phyloP scores from a whole-genome alignment of 2,888 invertebrate species.

The Drepanosiphum platanoidis region DNA sequence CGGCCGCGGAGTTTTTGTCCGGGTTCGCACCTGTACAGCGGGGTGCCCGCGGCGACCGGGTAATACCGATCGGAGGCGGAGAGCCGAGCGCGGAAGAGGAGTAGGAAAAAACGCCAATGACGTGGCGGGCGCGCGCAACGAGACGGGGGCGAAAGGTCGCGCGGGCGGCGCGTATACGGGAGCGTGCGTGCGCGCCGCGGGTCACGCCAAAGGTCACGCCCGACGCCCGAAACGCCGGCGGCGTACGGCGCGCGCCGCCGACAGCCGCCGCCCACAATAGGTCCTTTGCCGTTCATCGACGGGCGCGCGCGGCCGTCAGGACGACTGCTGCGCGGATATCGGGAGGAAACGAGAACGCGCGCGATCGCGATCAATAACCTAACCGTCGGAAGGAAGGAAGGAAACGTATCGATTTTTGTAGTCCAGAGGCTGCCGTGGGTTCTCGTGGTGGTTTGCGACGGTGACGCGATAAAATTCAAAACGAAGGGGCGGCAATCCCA shows the following conservation, averaged over 20 bases:
- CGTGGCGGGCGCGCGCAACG: conserved; percentile 14
- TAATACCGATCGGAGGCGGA: neutral
- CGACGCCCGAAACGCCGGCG: conserved; percentile 54
- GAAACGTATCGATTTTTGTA: too few species aligned
- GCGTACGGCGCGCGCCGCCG: conserved; percentile 19
- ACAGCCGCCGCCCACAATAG: conserved; percentile 55
- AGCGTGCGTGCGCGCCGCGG: conserved; percentile 32
- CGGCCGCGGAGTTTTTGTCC: too few species aligned
- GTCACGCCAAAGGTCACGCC: conserved; percentile 62
- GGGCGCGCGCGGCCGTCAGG: too few species aligned
- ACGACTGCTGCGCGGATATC: too few species aligned
- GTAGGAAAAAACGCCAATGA: neutral
- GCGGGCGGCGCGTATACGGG: neutral
- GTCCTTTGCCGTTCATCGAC: neutral
- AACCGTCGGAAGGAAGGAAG: too few species aligned
- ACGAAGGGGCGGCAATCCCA: too few species aligned
- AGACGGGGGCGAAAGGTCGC: conserved; percentile 44
- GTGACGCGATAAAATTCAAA: too few species aligned
- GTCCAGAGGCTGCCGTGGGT: too few species aligned
- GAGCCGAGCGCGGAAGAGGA: neutral
- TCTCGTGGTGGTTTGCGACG: too few species aligned
- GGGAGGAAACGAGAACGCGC: neutral
- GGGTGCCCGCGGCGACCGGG: neutral
- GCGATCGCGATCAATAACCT: too few species aligned
- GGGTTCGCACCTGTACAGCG: too few species aligned